These are phyloP conservation scores for Uloborus plumipes DNA, from an alignment of 2,888 invertebrate species.

Conservation along the genomic window DNA sequence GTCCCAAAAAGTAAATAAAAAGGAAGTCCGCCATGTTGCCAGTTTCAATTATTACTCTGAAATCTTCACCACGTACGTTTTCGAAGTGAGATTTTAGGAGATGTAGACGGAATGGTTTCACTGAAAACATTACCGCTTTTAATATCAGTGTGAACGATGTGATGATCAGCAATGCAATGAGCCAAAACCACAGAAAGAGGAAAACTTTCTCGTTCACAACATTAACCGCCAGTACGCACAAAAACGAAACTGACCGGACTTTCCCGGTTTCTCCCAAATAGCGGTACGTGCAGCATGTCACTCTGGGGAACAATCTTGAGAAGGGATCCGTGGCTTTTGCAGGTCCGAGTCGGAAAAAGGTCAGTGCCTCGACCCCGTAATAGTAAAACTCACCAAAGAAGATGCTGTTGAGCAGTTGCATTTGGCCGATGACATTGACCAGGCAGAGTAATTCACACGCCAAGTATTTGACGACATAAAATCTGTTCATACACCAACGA, in stretches of 20 bases:
- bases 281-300: slow-evolving; percentile 67
- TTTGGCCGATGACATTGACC: slow-evolving; percentile 70
- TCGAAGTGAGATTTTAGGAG: slow-evolving; percentile 89
- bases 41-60: slow-evolving; percentile 89
- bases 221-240: slow-evolving; percentile 67
- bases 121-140: slow-evolving; percentile 85
- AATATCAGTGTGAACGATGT: slow-evolving; percentile 79
- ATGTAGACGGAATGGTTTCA: slow-evolving; percentile 90
- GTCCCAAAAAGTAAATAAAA: slow-evolving; percentile 90
- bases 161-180: slow-evolving; percentile 55
- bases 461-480: slow-evolving; percentile 44
- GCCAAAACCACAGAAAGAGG: slow-evolving; percentile 68
- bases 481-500: slow-evolving; percentile 79
- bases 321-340: slow-evolving; percentile 76
- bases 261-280: slow-evolving; percentile 66
- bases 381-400: slow-evolving; percentile 57
- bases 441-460: slow-evolving; percentile 67
- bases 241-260: slow-evolving; percentile 65
- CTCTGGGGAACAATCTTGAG: slow-evolving; percentile 66
- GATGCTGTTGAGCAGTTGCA: slow-evolving; percentile 68
- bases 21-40: slow-evolving; percentile 95
- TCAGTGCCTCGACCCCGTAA: slow-evolving; percentile 68
- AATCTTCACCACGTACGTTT: slow-evolving; percentile 86
- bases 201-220: slow-evolving; percentile 68
- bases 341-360: slow-evolving; percentile 86